Percentiles rank a stretch among this genome's conserved stretches.
Evolutionary conservation across 2,888 invertebrate species (phyloP).

Genomic region (Aphodius granarius): DNA sequence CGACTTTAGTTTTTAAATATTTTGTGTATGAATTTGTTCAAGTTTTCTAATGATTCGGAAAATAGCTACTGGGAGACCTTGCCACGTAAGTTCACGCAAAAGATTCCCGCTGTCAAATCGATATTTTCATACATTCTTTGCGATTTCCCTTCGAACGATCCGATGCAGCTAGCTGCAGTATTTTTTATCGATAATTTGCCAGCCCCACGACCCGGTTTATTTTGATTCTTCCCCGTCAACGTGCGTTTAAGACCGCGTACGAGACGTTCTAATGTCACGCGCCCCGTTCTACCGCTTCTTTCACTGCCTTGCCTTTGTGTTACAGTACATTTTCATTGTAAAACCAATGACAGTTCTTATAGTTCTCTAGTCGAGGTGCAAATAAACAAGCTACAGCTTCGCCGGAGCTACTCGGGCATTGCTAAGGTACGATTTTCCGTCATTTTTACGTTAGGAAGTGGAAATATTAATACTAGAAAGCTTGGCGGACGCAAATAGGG

Average conservation of each 20-base stretch:
- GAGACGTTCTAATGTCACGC: not conserved
- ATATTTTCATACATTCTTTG: slow-evolving; percentile 28
- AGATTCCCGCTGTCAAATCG: slow-evolving; percentile 20
- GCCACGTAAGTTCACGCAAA: slow-evolving; percentile 42
- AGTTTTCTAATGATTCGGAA: slow-evolving; percentile 46
- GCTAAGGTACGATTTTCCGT: not conserved
- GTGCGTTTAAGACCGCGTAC: not conserved
- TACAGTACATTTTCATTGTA: not conserved
- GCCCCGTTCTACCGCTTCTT: not conserved
- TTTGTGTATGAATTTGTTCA: slow-evolving; percentile 46
- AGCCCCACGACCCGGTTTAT: not conserved
- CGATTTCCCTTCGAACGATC: slow-evolving; percentile 16
- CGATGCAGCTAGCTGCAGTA: slow-evolving; percentile 17
- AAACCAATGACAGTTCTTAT: not conserved
- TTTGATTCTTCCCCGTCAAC: not conserved
- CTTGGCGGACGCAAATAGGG: slow-evolving; percentile 29
- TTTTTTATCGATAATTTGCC: slow-evolving; percentile 14
- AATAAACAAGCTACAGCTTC: not conserved
- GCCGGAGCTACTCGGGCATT: not conserved
- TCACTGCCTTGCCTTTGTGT: not conserved
- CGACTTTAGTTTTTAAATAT: slow-evolving; percentile 48
- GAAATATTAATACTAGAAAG: slow-evolving; percentile 11
- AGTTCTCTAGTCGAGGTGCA: not conserved
- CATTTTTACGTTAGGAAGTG: not conserved
- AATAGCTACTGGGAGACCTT: slow-evolving; percentile 36